Evolutionary conservation across 2,888 invertebrate species (phyloP).

Genomic region (Xylota segnis): DNA sequence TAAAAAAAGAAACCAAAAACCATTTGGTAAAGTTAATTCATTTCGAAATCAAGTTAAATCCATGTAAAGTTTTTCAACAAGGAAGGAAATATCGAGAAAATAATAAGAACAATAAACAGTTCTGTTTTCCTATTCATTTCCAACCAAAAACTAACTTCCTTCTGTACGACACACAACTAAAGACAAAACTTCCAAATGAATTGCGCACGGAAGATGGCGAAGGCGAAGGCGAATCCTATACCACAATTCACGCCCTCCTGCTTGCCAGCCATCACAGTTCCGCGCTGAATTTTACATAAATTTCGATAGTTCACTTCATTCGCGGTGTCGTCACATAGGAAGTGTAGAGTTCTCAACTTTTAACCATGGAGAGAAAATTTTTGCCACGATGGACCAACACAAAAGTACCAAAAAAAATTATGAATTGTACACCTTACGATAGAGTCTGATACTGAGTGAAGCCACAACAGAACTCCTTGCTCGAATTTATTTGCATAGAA

Average conservation of each 20-base stretch:
- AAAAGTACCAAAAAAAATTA: constrained; percentile 55
- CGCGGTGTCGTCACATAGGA: constrained; percentile 54
- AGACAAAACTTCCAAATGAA: constrained; percentile 57
- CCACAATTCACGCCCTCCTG: background rate
- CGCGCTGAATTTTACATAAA: constrained; percentile 53
- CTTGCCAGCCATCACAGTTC: background rate
- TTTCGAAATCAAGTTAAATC: constrained; percentile 5
- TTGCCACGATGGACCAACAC: constrained; percentile 28
- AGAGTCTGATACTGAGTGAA: constrained; percentile 7
- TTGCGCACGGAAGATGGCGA: constrained; percentile 30
- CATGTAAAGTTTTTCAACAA: background rate
- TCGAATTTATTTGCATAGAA: constrained; percentile 72
- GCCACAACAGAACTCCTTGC: constrained; percentile 33
- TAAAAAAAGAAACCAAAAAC: no score
- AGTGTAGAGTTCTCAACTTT: constrained; percentile 48
- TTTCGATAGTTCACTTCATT: constrained; percentile 63
- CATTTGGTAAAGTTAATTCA: background rate
- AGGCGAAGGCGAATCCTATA: no score
- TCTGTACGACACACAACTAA: constrained; percentile 16
- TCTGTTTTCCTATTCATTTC: constrained; percentile 14
- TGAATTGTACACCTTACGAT: constrained; percentile 30
- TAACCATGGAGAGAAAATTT: constrained; percentile 13
- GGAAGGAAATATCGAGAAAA: constrained; percentile 42
- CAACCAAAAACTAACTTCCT: constrained; percentile 38
- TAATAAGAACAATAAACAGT: constrained; percentile 40